Evolutionary conservation across 2,113 vertebrate genomes (phyloP), one percentile per base, ranked within the genome.

Genomic region (Mirounga angustirostris): DNA sequence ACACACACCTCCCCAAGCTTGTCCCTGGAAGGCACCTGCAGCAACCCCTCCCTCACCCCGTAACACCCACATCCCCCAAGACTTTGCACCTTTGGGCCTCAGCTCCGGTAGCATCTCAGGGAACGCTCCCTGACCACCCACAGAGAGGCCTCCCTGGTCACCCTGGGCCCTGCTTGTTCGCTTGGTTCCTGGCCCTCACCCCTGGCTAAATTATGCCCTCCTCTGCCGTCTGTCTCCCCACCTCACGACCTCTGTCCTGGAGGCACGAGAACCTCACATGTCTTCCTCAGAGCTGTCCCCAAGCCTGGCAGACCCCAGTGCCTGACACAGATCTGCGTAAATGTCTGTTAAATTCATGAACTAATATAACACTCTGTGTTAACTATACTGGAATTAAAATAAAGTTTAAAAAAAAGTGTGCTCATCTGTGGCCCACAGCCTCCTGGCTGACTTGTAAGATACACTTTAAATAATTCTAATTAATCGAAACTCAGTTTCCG

Each of bases 151-250:
- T 15, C 36, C 59, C 5, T 10, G 30, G 4, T 24, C 54, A 15
- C 78, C 5, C 10, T 0, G 1, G 5, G 7, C 7, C 12, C 1
- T 0, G 2, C 12, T 9, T 19, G 9, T 26, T 12, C 2, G 1
- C 19, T 7, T 8, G 6, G 43, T 21, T 69, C 21, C 0, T 4
- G 26, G 46, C 4, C 4, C 36, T 5, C 36, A 3, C 7, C 12
- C 1, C 59, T 33, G 10, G 10, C 9, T 2, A 36, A 40, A 54
- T 4, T 22, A 43, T 40, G 33, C 16, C 11, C 4, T 16, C 59
- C 33, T 69, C 11, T 2, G 16, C 69, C 63, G 8, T 24, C 22
- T 24, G 50, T 21, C 61, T 33, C 7, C 28, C 14, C 8, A 0
- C 36, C 14, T 19, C 33, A 1, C 0, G 2, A 15, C n/a, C 18